Conservation (phyloP, 2,888 invertebrate species). For the Chaetogeoica ovagalla region DNA sequence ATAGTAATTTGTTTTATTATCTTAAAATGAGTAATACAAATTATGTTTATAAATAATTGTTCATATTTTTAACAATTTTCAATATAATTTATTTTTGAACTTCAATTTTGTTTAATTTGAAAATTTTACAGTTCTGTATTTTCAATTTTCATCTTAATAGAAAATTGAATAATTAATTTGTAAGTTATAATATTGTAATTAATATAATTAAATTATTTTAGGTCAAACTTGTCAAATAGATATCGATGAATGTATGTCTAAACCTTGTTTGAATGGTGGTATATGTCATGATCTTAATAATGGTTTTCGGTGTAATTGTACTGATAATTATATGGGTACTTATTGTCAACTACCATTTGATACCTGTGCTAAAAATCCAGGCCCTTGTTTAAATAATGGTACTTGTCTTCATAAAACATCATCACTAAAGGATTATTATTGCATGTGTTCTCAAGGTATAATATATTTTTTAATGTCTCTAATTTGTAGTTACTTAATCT, state of each 20-base stretch:
- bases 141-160: neutral
- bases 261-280: slow-evolving; percentile 70
- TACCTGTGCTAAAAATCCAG: slow-evolving; percentile 62
- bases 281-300: slow-evolving; percentile 63
- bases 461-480: neutral
- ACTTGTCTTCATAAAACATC: slow-evolving; percentile 63
- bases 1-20: neutral
- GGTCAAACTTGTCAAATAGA: slow-evolving; percentile 68
- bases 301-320: slow-evolving; percentile 66
- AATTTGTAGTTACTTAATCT: slow-evolving; percentile 11
- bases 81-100: neutral
- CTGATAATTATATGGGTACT: slow-evolving; percentile 65
- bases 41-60: neutral
- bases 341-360: slow-evolving; percentile 66
- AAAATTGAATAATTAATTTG: no score
- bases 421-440: slow-evolving; percentile 62
- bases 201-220: slow-evolving; percentile 60
- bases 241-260: slow-evolving; percentile 79
- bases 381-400: slow-evolving; percentile 69
- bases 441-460: slow-evolving; percentile 67
- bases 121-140: neutral
- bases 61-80: neutral
- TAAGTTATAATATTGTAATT: slow-evolving; percentile 57
- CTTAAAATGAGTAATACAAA: neutral
- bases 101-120: neutral